These are phyloP conservation scores for Phoxinus dragarum DNA, from an alignment of 2,797 vertebrate genomes.

Conservation along the genomic window DNA sequence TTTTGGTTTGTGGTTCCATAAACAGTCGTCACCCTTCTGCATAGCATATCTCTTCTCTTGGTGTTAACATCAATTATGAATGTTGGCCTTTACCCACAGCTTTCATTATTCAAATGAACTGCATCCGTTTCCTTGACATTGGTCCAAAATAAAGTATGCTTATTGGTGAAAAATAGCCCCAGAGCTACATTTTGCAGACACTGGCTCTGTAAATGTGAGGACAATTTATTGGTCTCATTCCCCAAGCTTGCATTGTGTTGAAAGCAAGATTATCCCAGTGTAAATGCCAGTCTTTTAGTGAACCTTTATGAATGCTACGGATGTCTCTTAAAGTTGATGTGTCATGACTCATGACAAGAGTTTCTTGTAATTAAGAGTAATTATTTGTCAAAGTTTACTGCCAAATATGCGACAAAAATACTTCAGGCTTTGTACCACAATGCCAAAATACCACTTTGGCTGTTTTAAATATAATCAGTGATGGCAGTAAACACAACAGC, in stretches of 20 bases:
- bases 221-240: conserved; percentile 66
- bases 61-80: conserved; percentile 32
- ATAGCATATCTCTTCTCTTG: not conserved
- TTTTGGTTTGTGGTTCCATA: conserved; percentile 9
- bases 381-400: conserved; percentile 54
- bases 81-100: conserved; percentile 35
- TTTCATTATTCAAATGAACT: conserved; percentile 57
- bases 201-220: conserved; percentile 56
- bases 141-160: conserved; percentile 61
- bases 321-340: conserved; percentile 60
- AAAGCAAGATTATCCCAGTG: conserved; percentile 59
- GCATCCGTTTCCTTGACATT: conserved; percentile 51
- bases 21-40: conserved; percentile 1
- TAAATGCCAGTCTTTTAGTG: conserved; percentile 68
- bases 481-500: conserved; percentile 70
- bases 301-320: conserved; percentile 67
- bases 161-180: conserved; percentile 62
- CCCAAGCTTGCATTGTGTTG: conserved; percentile 53
- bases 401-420: conserved; percentile 62
- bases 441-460: conserved; percentile 61
- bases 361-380: conserved; percentile 54
- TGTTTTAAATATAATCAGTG: conserved; percentile 70
- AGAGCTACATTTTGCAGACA: conserved; percentile 62
- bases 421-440: conserved; percentile 45
- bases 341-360: conserved; percentile 52